phyloP scores from a whole-genome alignment of 1,140 invertebrate species.

The Pseudachorutes palmiensis region DNA sequence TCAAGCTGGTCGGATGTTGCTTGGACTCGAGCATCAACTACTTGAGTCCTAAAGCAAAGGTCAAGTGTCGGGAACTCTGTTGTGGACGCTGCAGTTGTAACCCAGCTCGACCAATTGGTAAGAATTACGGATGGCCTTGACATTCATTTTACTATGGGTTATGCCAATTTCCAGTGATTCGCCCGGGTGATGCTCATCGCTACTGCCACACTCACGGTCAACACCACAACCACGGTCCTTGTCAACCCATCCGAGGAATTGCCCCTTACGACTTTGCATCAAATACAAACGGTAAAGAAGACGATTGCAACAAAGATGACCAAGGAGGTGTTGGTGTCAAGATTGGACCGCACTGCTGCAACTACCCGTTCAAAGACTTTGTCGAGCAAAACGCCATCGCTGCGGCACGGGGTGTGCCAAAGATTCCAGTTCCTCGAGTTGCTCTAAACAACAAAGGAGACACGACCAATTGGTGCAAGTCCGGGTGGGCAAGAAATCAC shows the following conservation, averaged over 20 bases:
- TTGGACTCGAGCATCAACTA: neutral
- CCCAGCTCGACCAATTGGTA: neutral
- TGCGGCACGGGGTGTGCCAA: neutral
- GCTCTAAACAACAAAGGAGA: neutral
- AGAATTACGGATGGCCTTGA: too few species aligned
- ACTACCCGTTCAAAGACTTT: conserved; percentile 1
- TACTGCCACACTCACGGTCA: too few species aligned
- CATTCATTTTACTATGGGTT: too few species aligned
- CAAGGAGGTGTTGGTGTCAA: neutral
- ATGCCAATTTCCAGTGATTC: conserved; percentile 2
- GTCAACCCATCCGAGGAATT: too few species aligned
- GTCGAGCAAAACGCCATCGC: neutral
- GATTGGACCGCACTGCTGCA: neutral
- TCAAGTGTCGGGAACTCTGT: neutral
- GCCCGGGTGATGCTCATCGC: neutral
- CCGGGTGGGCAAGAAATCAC: neutral
- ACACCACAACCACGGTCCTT: too few species aligned
- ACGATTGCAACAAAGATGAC: neutral
- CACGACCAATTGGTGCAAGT: neutral
- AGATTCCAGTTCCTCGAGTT: neutral
- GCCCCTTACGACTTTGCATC: too few species aligned
- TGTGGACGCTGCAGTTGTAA: neutral
- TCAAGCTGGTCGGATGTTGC: neutral
- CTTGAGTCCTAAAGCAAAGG: neutral
- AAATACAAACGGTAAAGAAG: too few species aligned